Conservation (phyloP, 1,140 invertebrate genomes). For the Aphidius gifuensis region DNA sequence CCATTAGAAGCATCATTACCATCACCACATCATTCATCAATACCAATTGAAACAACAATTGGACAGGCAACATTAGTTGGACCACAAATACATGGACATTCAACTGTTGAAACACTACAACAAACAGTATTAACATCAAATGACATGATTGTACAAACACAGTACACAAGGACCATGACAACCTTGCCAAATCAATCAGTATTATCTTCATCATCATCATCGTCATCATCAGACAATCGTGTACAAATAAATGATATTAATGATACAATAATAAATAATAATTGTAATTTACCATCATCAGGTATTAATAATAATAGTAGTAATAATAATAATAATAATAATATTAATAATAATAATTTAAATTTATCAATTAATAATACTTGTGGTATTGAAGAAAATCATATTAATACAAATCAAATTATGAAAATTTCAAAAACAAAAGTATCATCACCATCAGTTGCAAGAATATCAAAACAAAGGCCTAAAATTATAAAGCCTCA, state of each 20-base stretch:
- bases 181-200: constrained; percentile 47
- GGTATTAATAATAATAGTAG: constrained; percentile 19
- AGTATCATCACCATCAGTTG: constrained; percentile 23
- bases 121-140: constrained; percentile 53
- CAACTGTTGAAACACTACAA: constrained; percentile 50
- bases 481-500: constrained; percentile 41
- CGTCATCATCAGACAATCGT: constrained; percentile 33
- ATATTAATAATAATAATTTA: constrained; percentile 34
- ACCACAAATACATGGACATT: constrained; percentile 48
- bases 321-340: constrained; percentile 30
- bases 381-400: constrained; percentile 18
- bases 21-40: constrained; percentile 44
- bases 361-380: constrained; percentile 33
- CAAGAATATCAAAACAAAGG: constrained; percentile 34
- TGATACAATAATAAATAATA: constrained; percentile 30
- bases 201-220: constrained; percentile 29
- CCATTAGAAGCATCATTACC: constrained; percentile 47
- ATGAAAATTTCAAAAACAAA: constrained; percentile 38
- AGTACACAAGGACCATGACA: constrained; percentile 49
- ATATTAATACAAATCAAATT: constrained; percentile 30
- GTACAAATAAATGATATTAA: constrained; percentile 49
- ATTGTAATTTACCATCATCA: constrained; percentile 21
- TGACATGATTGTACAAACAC: constrained; percentile 50
- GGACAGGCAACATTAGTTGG: constrained; percentile 45
- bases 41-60: constrained; percentile 46